These are phyloP conservation scores for Adelosebastes latens DNA, from an alignment of 2,797 vertebrate genomes.

Conservation along the genomic window DNA sequence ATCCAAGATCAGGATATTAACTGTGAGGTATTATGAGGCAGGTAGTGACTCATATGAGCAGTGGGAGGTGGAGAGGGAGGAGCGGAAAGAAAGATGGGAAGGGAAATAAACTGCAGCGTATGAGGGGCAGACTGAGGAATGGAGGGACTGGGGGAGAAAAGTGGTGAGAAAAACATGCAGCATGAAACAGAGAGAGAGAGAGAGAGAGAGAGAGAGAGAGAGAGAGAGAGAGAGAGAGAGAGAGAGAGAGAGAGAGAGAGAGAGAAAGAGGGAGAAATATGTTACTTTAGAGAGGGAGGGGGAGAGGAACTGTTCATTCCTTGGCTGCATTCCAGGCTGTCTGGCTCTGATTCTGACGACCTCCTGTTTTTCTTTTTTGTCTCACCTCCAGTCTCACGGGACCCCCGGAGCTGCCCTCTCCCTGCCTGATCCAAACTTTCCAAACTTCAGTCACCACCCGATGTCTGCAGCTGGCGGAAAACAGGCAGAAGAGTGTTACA, in stretches of 20 bases:
- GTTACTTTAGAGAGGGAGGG: constrained; percentile 34
- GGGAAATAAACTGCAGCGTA: constrained; percentile 51
- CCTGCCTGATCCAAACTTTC: constrained; percentile 50
- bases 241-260: background rate
- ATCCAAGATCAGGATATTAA: constrained; percentile 42
- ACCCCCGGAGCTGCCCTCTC: constrained; percentile 53
- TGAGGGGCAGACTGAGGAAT: constrained; percentile 45
- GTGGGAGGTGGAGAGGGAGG: constrained; percentile 37
- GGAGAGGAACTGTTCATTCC: constrained; percentile 62
- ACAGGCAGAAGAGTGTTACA: background rate
- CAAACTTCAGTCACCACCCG: constrained; percentile 28
- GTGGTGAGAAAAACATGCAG: constrained; percentile 30
- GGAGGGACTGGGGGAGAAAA: constrained; percentile 41
- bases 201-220: constrained; percentile 25
- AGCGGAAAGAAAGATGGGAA: constrained; percentile 47
- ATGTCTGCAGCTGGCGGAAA: constrained; percentile 26
- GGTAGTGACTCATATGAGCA: constrained; percentile 62
- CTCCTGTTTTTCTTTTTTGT: constrained; percentile 62
- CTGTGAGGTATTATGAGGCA: constrained; percentile 48
- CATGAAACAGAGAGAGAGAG: constrained; percentile 5
- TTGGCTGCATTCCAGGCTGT: constrained; percentile 81
- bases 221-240: constrained; percentile 24
- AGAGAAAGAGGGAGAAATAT: constrained; percentile 35
- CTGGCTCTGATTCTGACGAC: constrained; percentile 77
- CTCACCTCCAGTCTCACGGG: constrained; percentile 69